Evolutionary conservation across 2,113 vertebrate species (phyloP), one percentile per base, ranked within the genome.

Genomic region (Daubentonia madagascariensis): DNA sequence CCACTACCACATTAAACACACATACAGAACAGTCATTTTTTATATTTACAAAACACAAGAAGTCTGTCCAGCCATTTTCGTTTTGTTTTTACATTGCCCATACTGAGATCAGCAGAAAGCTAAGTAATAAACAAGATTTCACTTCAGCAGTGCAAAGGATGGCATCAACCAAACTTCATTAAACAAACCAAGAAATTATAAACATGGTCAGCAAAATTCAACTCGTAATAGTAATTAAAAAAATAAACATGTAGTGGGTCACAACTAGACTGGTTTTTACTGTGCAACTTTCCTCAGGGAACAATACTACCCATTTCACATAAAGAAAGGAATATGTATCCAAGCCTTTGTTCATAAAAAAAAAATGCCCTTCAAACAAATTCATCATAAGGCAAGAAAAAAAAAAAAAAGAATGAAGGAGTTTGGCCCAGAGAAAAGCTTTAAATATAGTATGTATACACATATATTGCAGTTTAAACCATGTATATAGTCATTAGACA

Each of bases 181-280:
- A 98, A 97, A 98, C 96, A 98, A 72, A 98, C 87, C 91, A 37
- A 68, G 97, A 96, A 70, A 52, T 96, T 48, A 98, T 68, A 98
- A 98, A 99, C 89, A 96, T 48, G 67, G 88, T 98, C 97, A 98
- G 98, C 96, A 97, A 98, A 98, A 97, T 76, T 97, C 92, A 98
- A 86, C 94, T 86, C 83, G 79, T 78, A 84, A 96, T 81, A 98
- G 73, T 84, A 87, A 90, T 75, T 28, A 14, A 79, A 93, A 89
- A 98, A 72, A 96, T 14, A 92, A 87, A 97, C 40, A 89, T 1
- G 68, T 75, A 65, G 98, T 99, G 99, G 99, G 98, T 99, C 99
- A 99, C 98, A 98, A 99, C 99, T 96, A 99, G 99, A 99, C 99
- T 98, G 97, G 97, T 96, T 98, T 98, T 98, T 94, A 97, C 65